phyloP scores from a whole-genome alignment of 2,888 invertebrate genomes.

The Mellilla xanthometata region DNA sequence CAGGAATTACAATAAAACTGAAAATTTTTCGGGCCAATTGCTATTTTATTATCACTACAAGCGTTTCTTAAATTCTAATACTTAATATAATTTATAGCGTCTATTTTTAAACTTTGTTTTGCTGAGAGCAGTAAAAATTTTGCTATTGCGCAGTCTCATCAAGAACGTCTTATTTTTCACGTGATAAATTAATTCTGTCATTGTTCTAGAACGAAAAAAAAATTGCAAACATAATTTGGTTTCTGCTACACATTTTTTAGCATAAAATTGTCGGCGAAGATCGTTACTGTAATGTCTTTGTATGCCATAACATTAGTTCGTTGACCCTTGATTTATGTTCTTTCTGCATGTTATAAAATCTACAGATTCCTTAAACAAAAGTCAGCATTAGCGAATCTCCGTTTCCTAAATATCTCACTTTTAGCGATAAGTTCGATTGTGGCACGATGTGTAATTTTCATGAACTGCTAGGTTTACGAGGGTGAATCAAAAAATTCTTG shows the following conservation, averaged over 20 bases:
- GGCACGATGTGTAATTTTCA: no score
- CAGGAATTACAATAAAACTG: no score
- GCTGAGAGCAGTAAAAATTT: conserved; percentile 2
- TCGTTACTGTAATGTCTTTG: conserved; percentile 6
- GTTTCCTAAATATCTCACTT: no score
- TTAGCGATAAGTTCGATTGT: no score
- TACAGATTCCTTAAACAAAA: no score
- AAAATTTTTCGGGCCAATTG: no score
- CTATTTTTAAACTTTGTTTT: neutral
- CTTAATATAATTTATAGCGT: neutral
- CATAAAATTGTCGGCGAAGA: conserved; percentile 8
- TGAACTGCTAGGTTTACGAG: no score
- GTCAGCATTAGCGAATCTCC: no score
- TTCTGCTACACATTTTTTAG: conserved; percentile 4
- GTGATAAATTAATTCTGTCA: conserved; percentile 6
- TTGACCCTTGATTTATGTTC: conserved; percentile 2
- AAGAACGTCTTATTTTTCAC: neutral
- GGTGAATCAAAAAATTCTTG: no score
- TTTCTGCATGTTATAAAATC: neutral
- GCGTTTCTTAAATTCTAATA: neutral
- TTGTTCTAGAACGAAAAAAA: neutral
- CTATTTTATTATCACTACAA: neutral
- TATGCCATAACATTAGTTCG: neutral
- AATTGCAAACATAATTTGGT: neutral
- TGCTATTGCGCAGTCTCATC: neutral